These are phyloP conservation scores for Punctoribates punctum DNA, from an alignment of 2,888 invertebrate genomes.

Conservation along the genomic window DNA sequence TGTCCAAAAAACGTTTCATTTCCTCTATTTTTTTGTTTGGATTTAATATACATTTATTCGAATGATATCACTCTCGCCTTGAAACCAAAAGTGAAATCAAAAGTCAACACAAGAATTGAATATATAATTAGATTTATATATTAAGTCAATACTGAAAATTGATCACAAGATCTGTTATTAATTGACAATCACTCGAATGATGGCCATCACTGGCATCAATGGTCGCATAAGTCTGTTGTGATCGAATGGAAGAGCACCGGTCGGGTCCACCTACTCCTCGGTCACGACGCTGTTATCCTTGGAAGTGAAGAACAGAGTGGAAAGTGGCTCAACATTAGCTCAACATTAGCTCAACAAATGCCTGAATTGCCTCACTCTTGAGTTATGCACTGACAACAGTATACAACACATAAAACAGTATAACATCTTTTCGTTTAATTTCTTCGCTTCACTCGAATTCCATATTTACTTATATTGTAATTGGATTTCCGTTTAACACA, in stretches of 20 bases:
- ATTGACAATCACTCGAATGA: not conserved
- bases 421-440: not conserved
- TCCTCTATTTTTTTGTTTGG: not conserved
- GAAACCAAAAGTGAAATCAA: not conserved
- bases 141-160: constrained; percentile 11
- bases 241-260: not conserved
- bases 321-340: no score
- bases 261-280: constrained; percentile 21
- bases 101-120: not conserved
- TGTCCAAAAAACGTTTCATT: constrained; percentile 8
- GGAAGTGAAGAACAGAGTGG: constrained; percentile 9
- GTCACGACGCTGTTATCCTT: constrained; percentile 25
- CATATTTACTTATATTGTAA: not conserved
- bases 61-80: not conserved
- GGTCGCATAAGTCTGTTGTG: not conserved
- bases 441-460: not conserved
- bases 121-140: not conserved
- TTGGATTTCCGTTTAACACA: constrained; percentile 9
- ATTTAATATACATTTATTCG: not conserved
- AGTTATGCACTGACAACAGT: not conserved
- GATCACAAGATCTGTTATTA: not conserved
- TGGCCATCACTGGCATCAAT: not conserved
- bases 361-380: not conserved
- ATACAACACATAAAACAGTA: not conserved
- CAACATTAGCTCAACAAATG: no score